Evolutionary conservation across 2,113 vertebrate genomes (phyloP), one percentile per base, ranked within the genome.

Genomic region (Chloropsis cyanopogon): DNA sequence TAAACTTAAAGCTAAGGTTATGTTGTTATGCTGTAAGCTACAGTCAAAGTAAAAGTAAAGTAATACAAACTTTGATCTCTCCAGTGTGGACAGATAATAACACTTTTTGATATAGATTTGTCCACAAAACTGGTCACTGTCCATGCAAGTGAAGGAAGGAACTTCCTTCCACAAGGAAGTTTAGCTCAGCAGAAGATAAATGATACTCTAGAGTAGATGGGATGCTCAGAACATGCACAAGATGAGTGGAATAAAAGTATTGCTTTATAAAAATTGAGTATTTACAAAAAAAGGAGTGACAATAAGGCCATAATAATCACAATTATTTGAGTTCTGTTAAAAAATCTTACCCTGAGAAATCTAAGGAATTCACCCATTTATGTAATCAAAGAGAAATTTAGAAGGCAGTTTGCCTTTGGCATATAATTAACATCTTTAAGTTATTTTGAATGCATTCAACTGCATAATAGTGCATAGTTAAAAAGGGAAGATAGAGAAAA

Each of bases 371-470:
- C 19, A 25, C 4, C 9, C 75, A 82, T 82, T 93, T 85, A 82
- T 89, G 65, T 93, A 63, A 87, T 91, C 73, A 92, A 91, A 89
- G 70, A 65, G 54, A 89, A 85, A 50, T 79, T 82, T 46, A 72
- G 54, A 84, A 86, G 25, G 81, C 52, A 89, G 33, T 41, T 82
- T 91, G 78, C 84, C 59, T 46, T 66, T 0, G 1, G 66, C 79
- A 59, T 92, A 3, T 92, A 90, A 94, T 95, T 92, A 93, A 17
- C 28, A 29, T 79, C 83, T 84, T 71, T 35, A 54, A 56, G 56
- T 59, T n/a, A 56, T 56, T 93, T 93, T 66, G 44, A 71, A 63
- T 73, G 71, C 37, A 73, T 85, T 90, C 65, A 84, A 72, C 37
- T 35, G 31, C 7, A 1, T 87, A 61, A 89, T 56, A 84, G 60